These are phyloP conservation scores for Manacus vitellinus DNA, from an alignment of 2,113 vertebrate genomes.

Conservation along the genomic window DNA sequence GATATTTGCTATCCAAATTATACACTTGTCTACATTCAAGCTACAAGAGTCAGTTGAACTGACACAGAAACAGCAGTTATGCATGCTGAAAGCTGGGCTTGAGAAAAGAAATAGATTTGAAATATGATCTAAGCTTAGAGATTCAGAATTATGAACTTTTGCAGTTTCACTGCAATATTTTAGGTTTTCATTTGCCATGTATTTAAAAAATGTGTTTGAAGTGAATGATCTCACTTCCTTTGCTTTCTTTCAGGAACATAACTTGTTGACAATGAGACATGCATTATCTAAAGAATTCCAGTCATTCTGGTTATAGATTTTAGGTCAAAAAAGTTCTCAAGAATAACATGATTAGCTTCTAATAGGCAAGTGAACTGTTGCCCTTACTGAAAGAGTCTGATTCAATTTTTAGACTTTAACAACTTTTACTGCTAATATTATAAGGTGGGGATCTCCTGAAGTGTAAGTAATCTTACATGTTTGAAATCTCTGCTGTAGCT, in stretches of 20 bases:
- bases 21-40: background rate
- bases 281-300: background rate
- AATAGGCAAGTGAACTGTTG: background rate
- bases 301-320: background rate
- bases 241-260: background rate
- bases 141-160: background rate
- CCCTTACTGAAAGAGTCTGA: background rate
- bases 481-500: background rate
- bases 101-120: background rate
- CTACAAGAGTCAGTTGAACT: background rate
- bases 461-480: background rate
- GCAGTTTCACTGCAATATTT: background rate
- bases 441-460: background rate
- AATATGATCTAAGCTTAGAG: background rate
- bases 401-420: background rate
- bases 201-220: background rate
- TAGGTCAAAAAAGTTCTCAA: background rate
- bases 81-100: background rate
- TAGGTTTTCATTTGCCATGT: background rate
- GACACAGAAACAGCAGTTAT: background rate
- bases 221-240: background rate
- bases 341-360: conserved; percentile 1
- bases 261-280: background rate
- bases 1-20: background rate
- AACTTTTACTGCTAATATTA: background rate